These are phyloP conservation scores for Lophochroa leadbeateri DNA, from an alignment of 2,113 vertebrate genomes.

Conservation along the genomic window DNA sequence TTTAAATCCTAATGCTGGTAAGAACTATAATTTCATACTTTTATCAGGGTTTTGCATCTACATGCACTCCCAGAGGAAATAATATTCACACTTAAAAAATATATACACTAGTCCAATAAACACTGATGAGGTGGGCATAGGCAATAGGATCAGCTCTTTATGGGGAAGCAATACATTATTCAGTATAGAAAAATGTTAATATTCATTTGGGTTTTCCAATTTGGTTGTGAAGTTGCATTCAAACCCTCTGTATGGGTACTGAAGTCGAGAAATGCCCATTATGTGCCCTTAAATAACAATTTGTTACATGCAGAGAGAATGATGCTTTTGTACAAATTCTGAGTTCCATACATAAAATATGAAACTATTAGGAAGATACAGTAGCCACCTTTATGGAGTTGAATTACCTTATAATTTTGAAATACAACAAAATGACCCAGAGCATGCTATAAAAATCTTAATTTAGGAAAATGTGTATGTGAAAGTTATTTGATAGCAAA, in stretches of 20 bases:
- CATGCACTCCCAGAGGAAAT: background rate
- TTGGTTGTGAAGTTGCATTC: background rate
- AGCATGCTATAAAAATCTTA: constrained; percentile 36
- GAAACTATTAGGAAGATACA: background rate
- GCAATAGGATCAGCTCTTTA: background rate
- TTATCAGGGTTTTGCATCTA: background rate
- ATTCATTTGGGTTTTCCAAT: constrained; percentile 11
- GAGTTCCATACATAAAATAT: constrained; percentile 41
- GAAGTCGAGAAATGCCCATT: background rate
- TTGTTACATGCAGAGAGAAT: background rate
- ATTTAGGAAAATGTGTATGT: constrained; percentile 26
- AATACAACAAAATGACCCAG: constrained; percentile 36
- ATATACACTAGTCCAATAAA: background rate
- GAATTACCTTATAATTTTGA: constrained; percentile 48
- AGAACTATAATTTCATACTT: background rate
- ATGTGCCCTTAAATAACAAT: constrained; percentile 7
- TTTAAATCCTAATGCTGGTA: background rate
- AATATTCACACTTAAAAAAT: background rate
- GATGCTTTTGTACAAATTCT: background rate
- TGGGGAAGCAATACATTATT: background rate
- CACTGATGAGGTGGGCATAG: background rate
- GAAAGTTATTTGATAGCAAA: constrained; percentile 23
- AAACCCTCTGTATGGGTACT: background rate
- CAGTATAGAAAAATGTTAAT: background rate
- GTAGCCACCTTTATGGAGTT: background rate